Evolutionary conservation across 2,888 invertebrate genomes (phyloP).

Genomic region (Lysandra coridon): DNA sequence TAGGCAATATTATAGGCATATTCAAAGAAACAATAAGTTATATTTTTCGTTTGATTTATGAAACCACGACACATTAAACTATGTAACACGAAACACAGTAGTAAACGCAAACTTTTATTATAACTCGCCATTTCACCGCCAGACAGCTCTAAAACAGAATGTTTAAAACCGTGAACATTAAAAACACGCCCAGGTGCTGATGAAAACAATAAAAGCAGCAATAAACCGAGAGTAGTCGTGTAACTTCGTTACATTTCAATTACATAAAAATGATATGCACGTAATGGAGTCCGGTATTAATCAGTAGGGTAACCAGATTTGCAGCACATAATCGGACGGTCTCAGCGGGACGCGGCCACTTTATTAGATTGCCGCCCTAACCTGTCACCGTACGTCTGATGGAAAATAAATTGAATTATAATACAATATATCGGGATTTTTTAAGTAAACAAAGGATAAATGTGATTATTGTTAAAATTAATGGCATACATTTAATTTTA

Average conservation of each 20-base stretch:
- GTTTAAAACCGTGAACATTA: constrained; percentile 5
- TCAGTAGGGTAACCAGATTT: constrained; percentile 78
- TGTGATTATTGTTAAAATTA: constrained; percentile 14
- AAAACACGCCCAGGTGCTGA: constrained; percentile 30
- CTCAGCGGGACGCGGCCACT: constrained; percentile 70
- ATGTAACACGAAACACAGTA: background rate
- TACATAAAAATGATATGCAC: constrained; percentile 51
- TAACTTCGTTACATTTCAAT: constrained; percentile 61
- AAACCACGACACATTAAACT: background rate
- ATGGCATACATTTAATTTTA: no score
- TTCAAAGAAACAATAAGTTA: background rate
- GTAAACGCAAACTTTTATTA: constrained; percentile 9
- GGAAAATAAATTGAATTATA: constrained; percentile 46
- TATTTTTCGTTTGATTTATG: background rate
- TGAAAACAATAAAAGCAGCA: constrained; percentile 30
- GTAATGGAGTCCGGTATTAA: constrained; percentile 65
- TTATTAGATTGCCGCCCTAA: constrained; percentile 78
- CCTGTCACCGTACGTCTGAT: constrained; percentile 55
- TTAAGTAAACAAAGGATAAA: background rate
- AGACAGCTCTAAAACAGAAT: constrained; percentile 16
- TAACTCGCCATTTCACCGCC: background rate
- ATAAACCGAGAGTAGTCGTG: constrained; percentile 34
- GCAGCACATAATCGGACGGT: constrained; percentile 69
- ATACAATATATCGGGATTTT: constrained; percentile 26
- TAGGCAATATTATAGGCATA: no score